Base-by-base conservation (phyloP, 2,797 vertebrate genomes). In the Luscinia luscinia region DNA sequence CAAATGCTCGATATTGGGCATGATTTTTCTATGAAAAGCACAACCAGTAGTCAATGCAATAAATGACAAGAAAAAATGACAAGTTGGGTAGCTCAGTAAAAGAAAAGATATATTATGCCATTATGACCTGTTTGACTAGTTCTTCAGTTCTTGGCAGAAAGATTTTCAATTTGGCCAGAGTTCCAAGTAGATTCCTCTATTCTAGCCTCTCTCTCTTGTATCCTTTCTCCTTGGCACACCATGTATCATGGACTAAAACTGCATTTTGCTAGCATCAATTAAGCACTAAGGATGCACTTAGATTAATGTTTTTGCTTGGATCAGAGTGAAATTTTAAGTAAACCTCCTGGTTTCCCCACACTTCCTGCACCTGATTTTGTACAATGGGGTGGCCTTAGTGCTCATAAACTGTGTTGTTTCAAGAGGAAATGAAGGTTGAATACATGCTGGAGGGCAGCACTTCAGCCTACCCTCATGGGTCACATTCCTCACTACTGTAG, bases 141-240 rank as follows among this genome's bases (percentile, higher is more conserved):
- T 84, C 79, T 91, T 88, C 55, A 24, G 62, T 46, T 88, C 74
- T 88, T 93, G 92, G 89, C 80, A 90, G 70, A 40, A 86, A 68
- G 18, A 36, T 55, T 84, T 92, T 49, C 58, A 55, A 52, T 59
- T 18, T 90, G 62, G 67, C 54, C 51, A 43, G 69, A 66, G 18
- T 89, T 92, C 27, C 4, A 14, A 82, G 62, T 27, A 20, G n/a
- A 49, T 75, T 91, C 38, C 9, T 84, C 51, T 78, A 15, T 72
- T 88, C 40, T 0, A 0, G 45, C 46, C 4, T 86, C 41, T 83
- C 48, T 52, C n/a, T 49, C 54, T 43, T 77, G 15, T 46, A 49
- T 8, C 3, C 4, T 70, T 67, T 57, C 30, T 88, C 5, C 7
- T 32, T 21, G 0, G 0, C 28, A 55, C 38, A 11, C 27, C 38